Base-by-base conservation (phyloP, 2,797 vertebrate species). In the Coreius guichenoti region DNA sequence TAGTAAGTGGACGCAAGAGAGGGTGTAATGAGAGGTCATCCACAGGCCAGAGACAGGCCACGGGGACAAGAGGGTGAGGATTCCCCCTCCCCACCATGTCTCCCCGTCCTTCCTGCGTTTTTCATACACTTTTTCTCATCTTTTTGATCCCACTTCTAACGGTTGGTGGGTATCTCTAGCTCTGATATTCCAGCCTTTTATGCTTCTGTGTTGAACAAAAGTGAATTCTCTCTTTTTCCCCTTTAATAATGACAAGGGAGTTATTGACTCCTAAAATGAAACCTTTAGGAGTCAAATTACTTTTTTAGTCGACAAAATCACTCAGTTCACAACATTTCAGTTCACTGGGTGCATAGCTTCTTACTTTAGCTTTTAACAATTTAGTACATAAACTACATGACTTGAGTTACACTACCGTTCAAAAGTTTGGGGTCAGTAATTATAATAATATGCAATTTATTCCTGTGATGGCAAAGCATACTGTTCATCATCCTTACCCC, bases 1-100 rank as follows among this genome's bases (percentile, higher is more conserved):
- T 83, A 69, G 87, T 87, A 89, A 89, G 75, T 88, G 84, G 85
- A 88, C 63, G 70, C 63, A 78, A 86, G 87, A 84, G 72, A 89
- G 76, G 84, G 80, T 83, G 83, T 89, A 89, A 88, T 89, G 85
- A 87, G 89, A 82, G 89, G 89, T 87, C 87, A 88, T 80, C 58
- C 81, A 87, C 89, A 89, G 89, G 87, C 83, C 83, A 89, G 74
- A 77, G 36, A 81, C 54, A 67, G 89, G 85, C 85, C 86, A 89
- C 5, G 8, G 54, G 82, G 87, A 85, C 75, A 80, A 86, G 68
- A 76, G 26, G 36, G 58, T 79, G 63, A 88, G 63, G 45, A 49
- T 69, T 58, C 67, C 67, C 45, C 56, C 81, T 67, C 61, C 63
- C 26, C 65, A 51, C 43, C 39, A 76, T 33, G 12, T 36, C 21